These are phyloP conservation scores for Ischnus inquisitorius DNA, from an alignment of 2,888 invertebrate species.

Conservation along the genomic window DNA sequence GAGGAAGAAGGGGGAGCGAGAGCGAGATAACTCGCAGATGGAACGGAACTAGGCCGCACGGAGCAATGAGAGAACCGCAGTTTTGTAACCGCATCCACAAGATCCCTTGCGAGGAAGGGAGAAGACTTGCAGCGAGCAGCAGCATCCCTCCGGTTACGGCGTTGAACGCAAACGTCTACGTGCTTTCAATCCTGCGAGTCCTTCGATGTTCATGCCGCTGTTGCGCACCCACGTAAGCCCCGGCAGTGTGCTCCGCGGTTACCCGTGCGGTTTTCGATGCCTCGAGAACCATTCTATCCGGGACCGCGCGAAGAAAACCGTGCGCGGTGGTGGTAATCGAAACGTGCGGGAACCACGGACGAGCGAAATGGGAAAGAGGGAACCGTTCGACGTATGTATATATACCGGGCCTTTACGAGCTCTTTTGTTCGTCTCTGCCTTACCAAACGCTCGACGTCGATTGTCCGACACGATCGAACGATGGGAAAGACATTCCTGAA, in stretches of 20 bases:
- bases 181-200: slow-evolving; percentile 17
- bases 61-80: slow-evolving; percentile 72
- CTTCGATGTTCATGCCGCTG: slow-evolving; percentile 18
- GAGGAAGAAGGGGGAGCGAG: slow-evolving; percentile 30
- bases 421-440: not conserved
- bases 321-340: slow-evolving; percentile 33
- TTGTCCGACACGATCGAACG: not conserved
- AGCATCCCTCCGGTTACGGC: slow-evolving; percentile 36
- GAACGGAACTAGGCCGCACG: slow-evolving; percentile 46
- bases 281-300: not conserved
- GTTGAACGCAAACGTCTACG: slow-evolving; percentile 46
- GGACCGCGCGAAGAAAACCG: not conserved
- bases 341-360: slow-evolving; percentile 6
- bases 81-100: slow-evolving; percentile 71
- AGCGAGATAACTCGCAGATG: slow-evolving; percentile 4
- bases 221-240: slow-evolving; percentile 31
- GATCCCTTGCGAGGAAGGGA: slow-evolving; percentile 48
- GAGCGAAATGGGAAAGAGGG: not conserved
- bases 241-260: slow-evolving; percentile 26
- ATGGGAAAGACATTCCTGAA: not conserved
- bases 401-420: not conserved
- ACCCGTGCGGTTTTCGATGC: slow-evolving; percentile 35
- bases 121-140: not conserved
- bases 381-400: not conserved
- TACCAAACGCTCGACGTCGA: not conserved